Base-by-base conservation (phyloP, 1,140 invertebrate species). In the Drosophila lacteicornis region DNA sequence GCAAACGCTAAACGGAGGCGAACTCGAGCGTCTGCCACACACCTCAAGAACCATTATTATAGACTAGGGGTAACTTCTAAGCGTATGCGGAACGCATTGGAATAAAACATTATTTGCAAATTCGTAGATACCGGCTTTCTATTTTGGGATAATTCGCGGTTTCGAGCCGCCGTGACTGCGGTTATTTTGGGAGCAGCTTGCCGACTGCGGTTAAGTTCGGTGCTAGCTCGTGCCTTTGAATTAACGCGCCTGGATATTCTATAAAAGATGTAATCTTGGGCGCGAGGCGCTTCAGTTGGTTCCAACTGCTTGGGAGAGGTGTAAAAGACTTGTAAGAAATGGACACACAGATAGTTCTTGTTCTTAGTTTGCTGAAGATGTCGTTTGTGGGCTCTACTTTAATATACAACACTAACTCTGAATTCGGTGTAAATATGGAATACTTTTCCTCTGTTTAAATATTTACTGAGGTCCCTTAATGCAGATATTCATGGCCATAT, bases 401-500 rank as follows among this genome's bases (percentile, higher is more conserved):
- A 4, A n/a, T 77, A n/a, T 77, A 12, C 25, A 46, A 66, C 22
- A 77, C 75, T 17, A 77, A 77, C 42, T 76, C 75, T 1, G 75
- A 77, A n/a, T 77, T 60, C 15, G 75, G 75, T 27, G 75, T 77
- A 77, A 59, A 43, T 42, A 61, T 33, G 13, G 22, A 15, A 27
- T 27, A 27, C 0, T 17, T 19, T 0, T 19, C 1, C 0, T n/a
- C 3, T 2, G 8, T 22, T 15, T 8, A 1, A 1, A 13, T 7
- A 8, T 11, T 11, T 15, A 60, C 1, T 3, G 3, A 17, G 11
- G n/a, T 15, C 12, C 30, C 17, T 15, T 2, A 46, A 22, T 73
- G 46, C 60, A 92, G 91, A 68, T 96, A 45, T 96, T 96, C 91
- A 80, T 96, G 42, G 96, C 96, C 2, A 93, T 96, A 55, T 95